phyloP scores from a whole-genome alignment of 2,888 invertebrate genomes.

The Epicampocera succincta region DNA sequence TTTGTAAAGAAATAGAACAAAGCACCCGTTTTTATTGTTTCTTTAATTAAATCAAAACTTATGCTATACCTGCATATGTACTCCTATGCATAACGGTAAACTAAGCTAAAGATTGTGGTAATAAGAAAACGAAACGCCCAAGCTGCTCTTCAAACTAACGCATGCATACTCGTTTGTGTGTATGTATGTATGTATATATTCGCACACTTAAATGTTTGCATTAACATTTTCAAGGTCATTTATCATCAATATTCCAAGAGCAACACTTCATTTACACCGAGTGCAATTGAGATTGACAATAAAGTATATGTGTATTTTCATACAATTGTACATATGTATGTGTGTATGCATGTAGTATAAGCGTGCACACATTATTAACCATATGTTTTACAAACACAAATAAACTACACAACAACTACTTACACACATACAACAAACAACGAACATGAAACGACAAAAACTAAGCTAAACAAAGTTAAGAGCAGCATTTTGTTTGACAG shows the following conservation, averaged over 20 bases:
- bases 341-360: neutral
- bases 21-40: neutral
- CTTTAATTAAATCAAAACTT: neutral
- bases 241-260: constrained; percentile 65
- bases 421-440: neutral
- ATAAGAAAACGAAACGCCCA: constrained; percentile 13
- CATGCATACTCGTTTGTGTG: neutral
- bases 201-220: constrained; percentile 34
- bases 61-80: too few relatives aligned
- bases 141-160: neutral
- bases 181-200: neutral
- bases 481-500: constrained; percentile 55
- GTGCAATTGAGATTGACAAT: constrained; percentile 51
- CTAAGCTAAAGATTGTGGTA: neutral
- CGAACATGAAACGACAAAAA: constrained; percentile 14
- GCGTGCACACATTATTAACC: neutral
- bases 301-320: neutral
- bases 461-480: constrained; percentile 37
- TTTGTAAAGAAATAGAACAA: neutral
- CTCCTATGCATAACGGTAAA: too few relatives aligned
- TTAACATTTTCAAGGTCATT: constrained; percentile 62
- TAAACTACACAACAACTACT: neutral
- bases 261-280: constrained; percentile 38
- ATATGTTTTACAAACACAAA: neutral
- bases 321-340: neutral